Percentiles rank a stretch among this genome's conserved stretches.
Evolutionary conservation across 2,113 vertebrate genomes (phyloP).

Genomic region (Otis tarda): DNA sequence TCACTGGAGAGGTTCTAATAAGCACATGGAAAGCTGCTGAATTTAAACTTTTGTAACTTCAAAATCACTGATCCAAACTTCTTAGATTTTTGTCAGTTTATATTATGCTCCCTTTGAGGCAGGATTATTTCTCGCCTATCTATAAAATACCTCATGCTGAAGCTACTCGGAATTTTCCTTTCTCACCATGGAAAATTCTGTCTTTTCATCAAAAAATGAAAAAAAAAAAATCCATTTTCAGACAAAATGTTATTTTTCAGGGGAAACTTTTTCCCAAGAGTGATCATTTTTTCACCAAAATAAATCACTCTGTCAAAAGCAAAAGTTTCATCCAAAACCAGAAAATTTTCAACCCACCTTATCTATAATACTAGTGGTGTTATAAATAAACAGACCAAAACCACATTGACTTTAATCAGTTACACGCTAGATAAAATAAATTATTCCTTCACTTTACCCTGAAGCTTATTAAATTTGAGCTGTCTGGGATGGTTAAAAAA

Average conservation of each 20-base stretch:
- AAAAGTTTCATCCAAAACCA: conserved; percentile 8
- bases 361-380: neutral
- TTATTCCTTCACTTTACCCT: neutral
- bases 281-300: conserved; percentile 34
- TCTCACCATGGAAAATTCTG: conserved; percentile 20
- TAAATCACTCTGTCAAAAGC: conserved; percentile 24
- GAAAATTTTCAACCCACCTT: neutral
- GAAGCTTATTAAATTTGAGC: neutral
- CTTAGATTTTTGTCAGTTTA: conserved; percentile 38
- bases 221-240: neutral
- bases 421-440: conserved; percentile 38
- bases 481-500: neutral
- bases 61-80: conserved; percentile 39
- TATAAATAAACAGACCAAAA: conserved; percentile 36
- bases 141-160: conserved; percentile 43
- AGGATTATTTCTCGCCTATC: conserved; percentile 9
- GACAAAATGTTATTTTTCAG: conserved; percentile 25
- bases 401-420: neutral
- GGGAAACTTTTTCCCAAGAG: neutral
- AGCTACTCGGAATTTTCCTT: conserved; percentile 52
- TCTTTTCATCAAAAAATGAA: conserved; percentile 15
- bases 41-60: conserved; percentile 45
- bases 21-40: conserved; percentile 19
- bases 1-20: conserved; percentile 27
- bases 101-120: conserved; percentile 26